Evolutionary conservation across 1,140 invertebrate species (phyloP).

Genomic region (Trialeurodes vaporariorum): DNA sequence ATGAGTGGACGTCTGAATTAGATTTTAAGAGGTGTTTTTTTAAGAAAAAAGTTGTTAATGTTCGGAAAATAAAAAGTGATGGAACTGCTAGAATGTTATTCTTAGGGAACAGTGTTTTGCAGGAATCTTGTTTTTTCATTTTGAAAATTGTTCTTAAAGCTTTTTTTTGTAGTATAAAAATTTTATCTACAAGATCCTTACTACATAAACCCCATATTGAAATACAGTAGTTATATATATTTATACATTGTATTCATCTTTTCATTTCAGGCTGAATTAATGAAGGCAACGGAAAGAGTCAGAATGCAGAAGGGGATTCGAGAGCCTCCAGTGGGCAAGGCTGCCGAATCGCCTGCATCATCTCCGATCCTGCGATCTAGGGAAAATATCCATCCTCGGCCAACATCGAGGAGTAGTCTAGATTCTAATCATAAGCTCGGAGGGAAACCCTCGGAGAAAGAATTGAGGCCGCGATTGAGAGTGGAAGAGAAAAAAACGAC

Average conservation of each 20-base stretch:
- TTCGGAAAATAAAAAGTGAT: no score
- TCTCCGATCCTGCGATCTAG: background rate
- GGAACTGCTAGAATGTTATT: no score
- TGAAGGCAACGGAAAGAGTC: conserved; percentile 48
- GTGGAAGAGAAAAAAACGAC: conserved; percentile 13
- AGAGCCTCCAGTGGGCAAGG: conserved; percentile 31
- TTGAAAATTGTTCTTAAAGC: background rate
- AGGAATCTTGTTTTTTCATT: no score
- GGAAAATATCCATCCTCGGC: background rate
- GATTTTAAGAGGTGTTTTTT: no score
- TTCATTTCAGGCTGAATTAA: conserved; percentile 43
- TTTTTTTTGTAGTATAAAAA: background rate
- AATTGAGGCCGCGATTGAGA: conserved; percentile 11
- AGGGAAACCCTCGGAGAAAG: conserved; percentile 19
- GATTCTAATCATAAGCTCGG: conserved; percentile 17
- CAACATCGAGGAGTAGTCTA: conserved; percentile 13
- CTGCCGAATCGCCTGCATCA: conserved; percentile 17
- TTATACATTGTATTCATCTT: conserved; percentile 9
- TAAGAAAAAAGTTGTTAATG: no score
- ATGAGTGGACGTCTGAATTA: no score
- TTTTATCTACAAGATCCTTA: background rate
- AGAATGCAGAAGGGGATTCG: conserved; percentile 34
- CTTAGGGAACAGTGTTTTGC: no score
- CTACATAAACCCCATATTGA: background rate
- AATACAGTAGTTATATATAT: background rate